Conservation (phyloP, 1,140 invertebrate genomes). For the Drosophila parabipectinata region DNA sequence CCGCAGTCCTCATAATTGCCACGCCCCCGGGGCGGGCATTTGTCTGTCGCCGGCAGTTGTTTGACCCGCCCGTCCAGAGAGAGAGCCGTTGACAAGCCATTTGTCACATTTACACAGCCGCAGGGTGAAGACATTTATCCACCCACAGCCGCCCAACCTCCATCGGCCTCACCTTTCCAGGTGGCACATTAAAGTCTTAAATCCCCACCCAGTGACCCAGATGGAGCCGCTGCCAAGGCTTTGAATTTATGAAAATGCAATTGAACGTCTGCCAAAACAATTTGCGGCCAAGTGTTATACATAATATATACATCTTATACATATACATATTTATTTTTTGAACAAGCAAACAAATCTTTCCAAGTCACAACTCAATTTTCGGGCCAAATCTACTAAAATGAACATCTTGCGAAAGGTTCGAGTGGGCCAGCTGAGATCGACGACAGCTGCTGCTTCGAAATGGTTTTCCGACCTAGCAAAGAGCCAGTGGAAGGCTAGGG, state of each 20-base stretch:
- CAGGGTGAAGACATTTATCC: not conserved
- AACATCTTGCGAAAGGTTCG: slow-evolving; percentile 39
- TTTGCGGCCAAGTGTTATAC: slow-evolving; percentile 33
- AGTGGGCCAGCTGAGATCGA: not conserved
- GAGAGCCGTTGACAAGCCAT: slow-evolving; percentile 65
- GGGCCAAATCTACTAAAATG: slow-evolving; percentile 57
- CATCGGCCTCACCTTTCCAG: not conserved
- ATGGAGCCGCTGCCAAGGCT: slow-evolving; percentile 34
- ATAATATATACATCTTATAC: not conserved
- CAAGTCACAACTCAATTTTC: slow-evolving; percentile 20
- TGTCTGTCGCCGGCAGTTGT: slow-evolving; percentile 54
- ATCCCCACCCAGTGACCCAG: slow-evolving; percentile 30
- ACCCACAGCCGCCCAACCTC: not conserved
- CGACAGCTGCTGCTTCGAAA: not conserved
- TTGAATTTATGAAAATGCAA: slow-evolving; percentile 34
- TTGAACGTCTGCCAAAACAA: slow-evolving; percentile 53
- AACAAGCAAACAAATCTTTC: slow-evolving; percentile 14
- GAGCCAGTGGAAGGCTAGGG: not conserved
- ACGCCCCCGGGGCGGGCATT: slow-evolving; percentile 57
- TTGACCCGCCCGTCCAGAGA: slow-evolving; percentile 8
- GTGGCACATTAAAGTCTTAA: slow-evolving; percentile 29
- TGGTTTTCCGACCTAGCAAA: not conserved
- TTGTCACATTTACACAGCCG: slow-evolving; percentile 68
- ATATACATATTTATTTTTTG: not conserved
- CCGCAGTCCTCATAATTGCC: slow-evolving; percentile 29